These are phyloP conservation scores for Paradisaea rubra DNA, from an alignment of 2,113 vertebrate genomes.

Conservation along the genomic window DNA sequence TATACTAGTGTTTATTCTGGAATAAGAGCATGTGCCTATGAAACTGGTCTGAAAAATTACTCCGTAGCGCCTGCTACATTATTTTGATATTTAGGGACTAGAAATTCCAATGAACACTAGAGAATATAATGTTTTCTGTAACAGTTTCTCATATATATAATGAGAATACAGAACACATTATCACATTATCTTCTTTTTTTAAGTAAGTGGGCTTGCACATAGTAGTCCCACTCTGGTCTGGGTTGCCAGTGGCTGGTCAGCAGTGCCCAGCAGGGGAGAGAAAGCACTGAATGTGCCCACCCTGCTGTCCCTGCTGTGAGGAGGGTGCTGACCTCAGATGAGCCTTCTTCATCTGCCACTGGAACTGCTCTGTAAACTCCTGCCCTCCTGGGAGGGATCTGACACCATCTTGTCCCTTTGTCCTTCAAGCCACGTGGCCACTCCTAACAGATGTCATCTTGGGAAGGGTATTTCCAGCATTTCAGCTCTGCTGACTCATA, in stretches of 20 bases:
- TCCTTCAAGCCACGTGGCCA: neutral
- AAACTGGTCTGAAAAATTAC: neutral
- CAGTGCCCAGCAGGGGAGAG: neutral
- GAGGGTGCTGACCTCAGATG: accelerated
- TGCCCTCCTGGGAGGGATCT: neutral
- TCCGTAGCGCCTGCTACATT: neutral
- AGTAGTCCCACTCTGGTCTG: accelerated
- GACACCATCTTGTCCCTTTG: neutral
- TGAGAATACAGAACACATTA: neutral
- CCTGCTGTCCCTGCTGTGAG: neutral
- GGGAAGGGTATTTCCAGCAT: neutral
- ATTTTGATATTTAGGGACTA: neutral
- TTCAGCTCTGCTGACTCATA: neutral
- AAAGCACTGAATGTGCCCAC: neutral
- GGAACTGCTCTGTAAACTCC: neutral
- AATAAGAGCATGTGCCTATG: neutral
- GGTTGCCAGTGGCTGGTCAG: neutral
- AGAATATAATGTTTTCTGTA: neutral
- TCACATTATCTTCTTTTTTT: neutral
- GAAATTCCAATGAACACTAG: neutral
- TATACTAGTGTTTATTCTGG: neutral
- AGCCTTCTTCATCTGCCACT: neutral
- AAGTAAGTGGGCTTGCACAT: neutral
- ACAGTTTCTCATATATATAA: neutral
- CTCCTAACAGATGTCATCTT: neutral